Percentiles rank a stretch among this genome's conserved stretches.
Conservation (phyloP, 2,797 vertebrate species). For the Holocentrus rufus region DNA sequence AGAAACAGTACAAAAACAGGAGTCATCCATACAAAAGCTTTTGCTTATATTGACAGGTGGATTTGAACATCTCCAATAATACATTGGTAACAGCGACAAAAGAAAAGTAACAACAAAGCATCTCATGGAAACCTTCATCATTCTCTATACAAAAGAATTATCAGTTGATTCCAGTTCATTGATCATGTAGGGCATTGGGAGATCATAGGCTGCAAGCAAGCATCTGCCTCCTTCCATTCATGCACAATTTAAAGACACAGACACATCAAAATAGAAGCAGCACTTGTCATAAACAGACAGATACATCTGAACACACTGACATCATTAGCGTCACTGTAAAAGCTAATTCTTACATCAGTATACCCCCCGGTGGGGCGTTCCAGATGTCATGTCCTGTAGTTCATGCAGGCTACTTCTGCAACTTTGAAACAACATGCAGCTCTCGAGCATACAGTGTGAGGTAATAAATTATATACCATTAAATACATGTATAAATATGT, state of each 20-base stretch:
- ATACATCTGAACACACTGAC: constrained; percentile 58
- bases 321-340: constrained; percentile 58
- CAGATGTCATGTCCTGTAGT: constrained; percentile 15
- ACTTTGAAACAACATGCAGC: constrained; percentile 49
- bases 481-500: constrained; percentile 75
- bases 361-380: constrained; percentile 31
- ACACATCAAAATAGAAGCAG: constrained; percentile 31
- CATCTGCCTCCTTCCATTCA: constrained; percentile 73
- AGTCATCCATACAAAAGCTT: constrained; percentile 50
- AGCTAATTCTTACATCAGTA: constrained; percentile 64
- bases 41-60: constrained; percentile 57
- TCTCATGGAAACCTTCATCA: constrained; percentile 71
- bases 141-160: constrained; percentile 61
- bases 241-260: constrained; percentile 44
- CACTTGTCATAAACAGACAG: constrained; percentile 30
- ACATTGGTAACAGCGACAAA: constrained; percentile 26
- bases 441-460: constrained; percentile 50
- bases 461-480: constrained; percentile 73
- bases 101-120: constrained; percentile 54
- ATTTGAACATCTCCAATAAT: constrained; percentile 34
- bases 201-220: constrained; percentile 71
- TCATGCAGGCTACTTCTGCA: constrained; percentile 38
- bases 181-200: constrained; percentile 72
- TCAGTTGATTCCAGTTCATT: constrained; percentile 77
- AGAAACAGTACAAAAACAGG: constrained; percentile 63